Conservation (phyloP, 2,113 vertebrate genomes). For the Thalassarche chlororhynchos region DNA sequence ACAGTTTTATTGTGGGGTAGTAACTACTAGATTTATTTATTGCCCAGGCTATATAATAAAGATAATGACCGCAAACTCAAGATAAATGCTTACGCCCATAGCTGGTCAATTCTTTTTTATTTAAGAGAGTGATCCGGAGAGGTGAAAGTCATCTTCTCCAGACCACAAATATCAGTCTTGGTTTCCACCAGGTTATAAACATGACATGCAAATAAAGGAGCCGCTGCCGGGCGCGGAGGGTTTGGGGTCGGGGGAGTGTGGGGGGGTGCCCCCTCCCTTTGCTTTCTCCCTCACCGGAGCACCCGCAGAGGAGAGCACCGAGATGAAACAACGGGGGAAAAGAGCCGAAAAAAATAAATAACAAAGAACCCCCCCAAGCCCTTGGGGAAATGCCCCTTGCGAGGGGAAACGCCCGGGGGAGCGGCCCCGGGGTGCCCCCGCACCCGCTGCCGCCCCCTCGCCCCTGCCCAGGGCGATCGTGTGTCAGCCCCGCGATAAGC, state of each 20-base stretch:
- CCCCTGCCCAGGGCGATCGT: conserved; percentile 47
- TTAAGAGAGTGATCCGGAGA: conserved; percentile 66
- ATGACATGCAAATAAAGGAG: conserved; percentile 74
- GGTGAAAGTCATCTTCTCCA: conserved; percentile 63
- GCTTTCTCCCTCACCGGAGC: background rate
- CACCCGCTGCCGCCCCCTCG: background rate
- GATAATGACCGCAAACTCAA: conserved; percentile 77
- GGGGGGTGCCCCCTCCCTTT: background rate
- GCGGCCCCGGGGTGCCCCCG: background rate
- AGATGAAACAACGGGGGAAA: background rate
- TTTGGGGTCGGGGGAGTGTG: background rate
- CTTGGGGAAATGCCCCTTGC: background rate
- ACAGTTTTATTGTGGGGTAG: conserved; percentile 72
- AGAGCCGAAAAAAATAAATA: background rate
- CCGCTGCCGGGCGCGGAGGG: background rate
- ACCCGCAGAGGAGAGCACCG: conserved; percentile 31
- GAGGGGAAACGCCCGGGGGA: background rate
- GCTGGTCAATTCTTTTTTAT: conserved; percentile 77
- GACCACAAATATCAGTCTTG: conserved; percentile 68
- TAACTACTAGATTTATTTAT: conserved; percentile 73
- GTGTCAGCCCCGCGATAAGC: conserved; percentile 61
- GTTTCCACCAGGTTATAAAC: conserved; percentile 71
- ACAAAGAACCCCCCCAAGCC: background rate
- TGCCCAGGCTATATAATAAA: conserved; percentile 72
- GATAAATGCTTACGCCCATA: conserved; percentile 70